Evolutionary conservation across 2,797 vertebrate genomes (phyloP).

Genomic region (Phalanger gymnotis): DNA sequence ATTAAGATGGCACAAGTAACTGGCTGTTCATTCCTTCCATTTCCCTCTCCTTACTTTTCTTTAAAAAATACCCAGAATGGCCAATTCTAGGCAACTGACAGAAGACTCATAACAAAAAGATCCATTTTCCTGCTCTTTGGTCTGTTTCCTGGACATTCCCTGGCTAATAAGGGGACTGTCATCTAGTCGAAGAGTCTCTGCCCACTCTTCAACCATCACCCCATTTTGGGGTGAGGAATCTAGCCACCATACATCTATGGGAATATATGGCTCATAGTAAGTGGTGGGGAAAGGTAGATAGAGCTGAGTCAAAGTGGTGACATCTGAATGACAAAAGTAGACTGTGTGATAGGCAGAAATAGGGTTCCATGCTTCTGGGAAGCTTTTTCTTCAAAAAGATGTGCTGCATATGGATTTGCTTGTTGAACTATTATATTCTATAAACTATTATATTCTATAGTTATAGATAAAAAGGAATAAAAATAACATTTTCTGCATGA

Average conservation of each 20-base stretch:
- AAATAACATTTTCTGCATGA: background rate
- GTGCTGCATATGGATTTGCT: background rate
- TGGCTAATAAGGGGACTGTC: background rate
- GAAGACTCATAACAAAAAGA: background rate
- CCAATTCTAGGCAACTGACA: conserved; percentile 44
- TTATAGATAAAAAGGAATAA: background rate
- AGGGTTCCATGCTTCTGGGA: conserved; percentile 45
- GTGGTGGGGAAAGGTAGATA: background rate
- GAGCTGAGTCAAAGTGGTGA: conserved; percentile 47
- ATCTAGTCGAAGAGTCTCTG: no score
- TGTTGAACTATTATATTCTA: background rate
- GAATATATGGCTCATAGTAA: no score
- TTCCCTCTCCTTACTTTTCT: background rate
- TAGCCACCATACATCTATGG: no score
- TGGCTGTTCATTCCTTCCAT: conserved; percentile 45
- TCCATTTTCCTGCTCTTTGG: background rate
- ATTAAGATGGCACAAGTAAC: conserved; percentile 50
- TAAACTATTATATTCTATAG: background rate
- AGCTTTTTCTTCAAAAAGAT: conserved; percentile 52
- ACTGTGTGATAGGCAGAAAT: conserved; percentile 53
- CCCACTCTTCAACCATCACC: no score
- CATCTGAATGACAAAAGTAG: conserved; percentile 53
- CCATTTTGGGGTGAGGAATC: no score
- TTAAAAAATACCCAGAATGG: conserved; percentile 57
- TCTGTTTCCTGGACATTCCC: background rate